Evolutionary conservation across 2,888 invertebrate species (phyloP), one percentile per base, ranked within the genome.

Genomic region (Gastrophysa polygoni): DNA sequence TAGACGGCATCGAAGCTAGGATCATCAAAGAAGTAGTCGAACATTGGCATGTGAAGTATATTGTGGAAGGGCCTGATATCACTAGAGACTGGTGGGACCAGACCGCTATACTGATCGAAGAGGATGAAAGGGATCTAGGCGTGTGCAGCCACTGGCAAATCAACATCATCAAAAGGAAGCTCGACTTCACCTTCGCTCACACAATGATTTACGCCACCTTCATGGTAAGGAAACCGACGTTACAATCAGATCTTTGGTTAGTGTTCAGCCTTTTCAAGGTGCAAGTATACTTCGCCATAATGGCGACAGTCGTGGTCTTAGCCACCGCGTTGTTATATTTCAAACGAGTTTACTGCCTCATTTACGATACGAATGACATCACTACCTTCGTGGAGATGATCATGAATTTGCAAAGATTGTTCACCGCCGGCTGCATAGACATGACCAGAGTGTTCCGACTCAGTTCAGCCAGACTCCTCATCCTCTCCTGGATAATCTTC

Each of bases 221-320:
- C 65, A 62, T 76, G 20, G 75, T 74, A 2, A 76, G 72, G 11
- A 76, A 74, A 67, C 74, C 77, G 2, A 57, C 56, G 20, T 59
- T 71, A n/a, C 50, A 74, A n/a, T 73, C 75, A 4, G 57, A 67
- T 14, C 49, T 49, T 17, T 69, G 71, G 3, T 72, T 75, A 48
- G 60, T 76, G 0, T 74, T 75, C 57, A 73, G 75, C 58, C 64
- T 73, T 5, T 68, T 77, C 20, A 66, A 66, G 5, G 4, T 47
- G 0, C n/a, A 17, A 1, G 52, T 61, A 6, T 63, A 63, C 18
- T 0, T 57, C 10, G 43, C n/a, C 14, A 49, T 38, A 4, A 8
- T 66, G 10, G 2, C 20, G 14, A 2, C 60, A 7, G 52, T 44
- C 1, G 50, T 52, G 10, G 10, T 38, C 17, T 10, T 63, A 20